Base-by-base conservation (phyloP, 2,797 vertebrate species). In the Argyrosomus regius region DNA sequence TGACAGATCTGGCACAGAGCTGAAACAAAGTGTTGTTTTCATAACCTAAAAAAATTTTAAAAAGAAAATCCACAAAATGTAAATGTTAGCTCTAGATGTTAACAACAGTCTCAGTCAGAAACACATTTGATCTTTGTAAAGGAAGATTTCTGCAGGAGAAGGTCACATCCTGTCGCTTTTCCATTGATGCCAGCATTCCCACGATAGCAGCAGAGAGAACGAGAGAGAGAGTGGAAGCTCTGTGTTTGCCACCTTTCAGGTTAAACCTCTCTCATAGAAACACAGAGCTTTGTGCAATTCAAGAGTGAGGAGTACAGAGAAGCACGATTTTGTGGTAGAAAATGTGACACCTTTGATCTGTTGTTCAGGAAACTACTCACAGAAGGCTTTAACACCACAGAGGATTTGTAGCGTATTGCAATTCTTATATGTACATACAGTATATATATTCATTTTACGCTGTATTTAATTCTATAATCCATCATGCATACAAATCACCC, bases 71-170 rank as follows among this genome's bases (percentile, higher is more conserved):
- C 50, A 58, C 57, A 77, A 63, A 71, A 85, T 53, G 14, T 62
- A 84, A 75, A 87, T 85, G 10, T 62, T 60, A 28, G 65, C 48
- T 43, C 43, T 2, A 58, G 65, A 69, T 63, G 17, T 81, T 66
- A 56, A 53, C 12, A 2, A 50, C n/a, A 28, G 39, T 52, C 58
- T 59, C n/a, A 7, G 31, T 64, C 18, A 3, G 48, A 80, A 53
- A 43, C 53, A 70, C 48, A 53, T 45, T 14, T 6, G 61, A 59
- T 43, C 45, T 62, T 78, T 72, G 54, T 59, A 17, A 82, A 64
- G 65, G 56, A 79, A 26, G 22, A 18, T 53, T 65, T 81, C 10
- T 62, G 50, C 56, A 69, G 69, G 1, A 26, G 49, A 72, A 65
- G 72, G 73, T 82, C 52, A 35, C 0, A 18, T 64, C 64, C 72